Evolutionary conservation across 2,888 invertebrate species (phyloP), one percentile per base, ranked within the genome.

Genomic region (Capitulum mitella): DNA sequence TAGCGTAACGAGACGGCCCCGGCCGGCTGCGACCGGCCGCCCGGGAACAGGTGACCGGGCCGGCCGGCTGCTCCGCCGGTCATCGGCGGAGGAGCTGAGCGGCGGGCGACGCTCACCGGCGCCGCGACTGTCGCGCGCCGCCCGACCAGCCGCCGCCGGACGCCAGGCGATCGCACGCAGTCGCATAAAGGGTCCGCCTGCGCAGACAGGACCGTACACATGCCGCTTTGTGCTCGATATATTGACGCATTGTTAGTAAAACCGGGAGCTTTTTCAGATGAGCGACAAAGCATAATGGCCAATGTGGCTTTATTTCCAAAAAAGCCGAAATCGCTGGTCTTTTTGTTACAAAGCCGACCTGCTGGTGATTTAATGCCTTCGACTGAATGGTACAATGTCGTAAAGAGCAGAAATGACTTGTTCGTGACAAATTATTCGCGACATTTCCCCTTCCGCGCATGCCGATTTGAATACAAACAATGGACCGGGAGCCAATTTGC

Each of bases 251-350:
- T 70, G 70, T 70, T 8, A 26, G 26, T 19, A 1, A 37, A 40
- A 40, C 40, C 6, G 40, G 40, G 40, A 40, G 70, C 22, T 70
- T 70, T 70, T 70, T 70, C 70, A 70, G 70, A 70, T 40, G 70
- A 70, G 70, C 70, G 70, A 70, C 70, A 70, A 40, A 40, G 70
- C 40, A 70, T 40, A 70, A 70, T 34, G 29, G 70, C 22, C 26
- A 70, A 70, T 70, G 40, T 40, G 70, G 70, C 70, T 70, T 70
- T 37, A 70, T 70, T 70, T 70, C 70, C 70, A 70, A 37, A 70
- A 70, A 70, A 70, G 40, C 37, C 37, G 37, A 40, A 70, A 70
- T 70, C 37, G 70, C 40, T 26, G 26, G 70, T 40, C 70, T 70
- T 70, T 58, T 70, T 70, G 70, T 70, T 70, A 37, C 37, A 26